phyloP scores from a whole-genome alignment of 1,140 invertebrate genomes.

The Epicauta chinensis region DNA sequence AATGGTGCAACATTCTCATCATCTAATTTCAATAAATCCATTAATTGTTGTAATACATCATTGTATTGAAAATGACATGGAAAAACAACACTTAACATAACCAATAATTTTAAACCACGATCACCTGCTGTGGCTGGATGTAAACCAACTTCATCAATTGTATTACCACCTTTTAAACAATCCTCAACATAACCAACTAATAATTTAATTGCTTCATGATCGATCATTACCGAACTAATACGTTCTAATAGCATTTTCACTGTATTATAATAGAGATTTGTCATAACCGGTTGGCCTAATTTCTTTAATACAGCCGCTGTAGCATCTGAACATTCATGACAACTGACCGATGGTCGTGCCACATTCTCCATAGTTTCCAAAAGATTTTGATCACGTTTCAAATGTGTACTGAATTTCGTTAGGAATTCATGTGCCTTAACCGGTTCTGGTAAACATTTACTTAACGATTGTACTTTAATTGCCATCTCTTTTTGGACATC shows the following conservation, averaged over 20 bases:
- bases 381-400: conserved; percentile 72
- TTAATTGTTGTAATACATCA: conserved; percentile 73
- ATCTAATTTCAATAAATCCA: conserved; percentile 70
- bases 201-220: conserved; percentile 73
- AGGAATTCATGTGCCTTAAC: conserved; percentile 90
- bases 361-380: conserved; percentile 80
- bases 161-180: conserved; percentile 59
- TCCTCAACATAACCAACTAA: conserved; percentile 66
- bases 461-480: conserved; percentile 28
- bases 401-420: conserved; percentile 77
- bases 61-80: conserved; percentile 85
- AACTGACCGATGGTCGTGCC: conserved; percentile 78
- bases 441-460: conserved; percentile 79
- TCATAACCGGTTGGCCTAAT: conserved; percentile 87
- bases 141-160: conserved; percentile 69
- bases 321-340: conserved; percentile 82
- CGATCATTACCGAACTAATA: conserved; percentile 92
- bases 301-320: conserved; percentile 84
- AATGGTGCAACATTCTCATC: conserved; percentile 78
- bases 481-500: conserved; percentile 63
- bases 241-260: conserved; percentile 88
- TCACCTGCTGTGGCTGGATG: conserved; percentile 74
- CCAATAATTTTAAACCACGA: conserved; percentile 72
- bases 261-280: conserved; percentile 91
- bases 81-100: conserved; percentile 84